Conservation (phyloP, 2,888 invertebrate species). For the Holacanthella duospinosa region DNA sequence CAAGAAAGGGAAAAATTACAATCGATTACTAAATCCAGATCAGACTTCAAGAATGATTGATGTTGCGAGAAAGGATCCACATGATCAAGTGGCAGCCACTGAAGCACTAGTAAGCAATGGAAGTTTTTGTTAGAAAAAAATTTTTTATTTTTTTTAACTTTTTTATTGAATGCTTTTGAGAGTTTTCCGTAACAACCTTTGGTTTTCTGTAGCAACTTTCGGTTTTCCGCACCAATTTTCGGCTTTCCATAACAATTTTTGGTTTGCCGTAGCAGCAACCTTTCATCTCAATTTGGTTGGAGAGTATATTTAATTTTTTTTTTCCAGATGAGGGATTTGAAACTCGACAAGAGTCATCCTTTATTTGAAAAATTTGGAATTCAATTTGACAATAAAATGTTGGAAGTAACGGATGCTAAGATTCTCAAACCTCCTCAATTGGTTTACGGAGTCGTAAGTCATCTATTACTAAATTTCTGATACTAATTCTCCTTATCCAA, state of each 20-base stretch:
- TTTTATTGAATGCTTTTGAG: no score
- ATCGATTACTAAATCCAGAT: constrained; percentile 19
- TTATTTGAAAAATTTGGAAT: constrained; percentile 7
- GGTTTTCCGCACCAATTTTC: no score
- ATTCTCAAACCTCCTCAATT: background rate
- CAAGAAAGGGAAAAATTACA: constrained; percentile 26
- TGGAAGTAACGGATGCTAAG: background rate
- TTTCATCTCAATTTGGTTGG: no score
- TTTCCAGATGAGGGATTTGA: background rate
- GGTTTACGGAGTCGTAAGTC: background rate
- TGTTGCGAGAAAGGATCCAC: constrained; percentile 22
- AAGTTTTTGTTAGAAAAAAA: background rate
- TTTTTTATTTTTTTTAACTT: no score
- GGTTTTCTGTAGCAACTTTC: no score
- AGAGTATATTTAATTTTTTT: background rate
- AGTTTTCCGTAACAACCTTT: no score
- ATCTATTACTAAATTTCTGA: no score
- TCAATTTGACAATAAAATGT: background rate
- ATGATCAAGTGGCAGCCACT: constrained; percentile 12
- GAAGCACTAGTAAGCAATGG: background rate
- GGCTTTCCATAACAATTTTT: no score
- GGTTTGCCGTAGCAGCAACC: no score
- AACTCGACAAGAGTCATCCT: background rate
- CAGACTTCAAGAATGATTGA: constrained; percentile 26
- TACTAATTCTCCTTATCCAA: no score